These are phyloP conservation scores for Subacronicta megacephala DNA, from an alignment of 2,888 invertebrate genomes.

Conservation along the genomic window DNA sequence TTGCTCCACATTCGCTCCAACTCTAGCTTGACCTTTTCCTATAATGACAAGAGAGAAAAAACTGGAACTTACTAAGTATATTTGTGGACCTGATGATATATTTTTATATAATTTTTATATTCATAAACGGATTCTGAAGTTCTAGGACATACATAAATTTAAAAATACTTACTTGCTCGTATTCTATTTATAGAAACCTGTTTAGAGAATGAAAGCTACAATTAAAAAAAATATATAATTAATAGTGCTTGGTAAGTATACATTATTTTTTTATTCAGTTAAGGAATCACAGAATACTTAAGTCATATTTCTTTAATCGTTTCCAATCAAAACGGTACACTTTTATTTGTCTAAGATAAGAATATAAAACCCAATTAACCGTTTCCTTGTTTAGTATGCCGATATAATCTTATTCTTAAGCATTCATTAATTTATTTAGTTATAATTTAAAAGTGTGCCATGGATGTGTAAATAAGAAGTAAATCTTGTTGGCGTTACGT, in stretches of 20 bases:
- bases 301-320: too few relatives aligned
- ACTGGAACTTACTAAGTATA: conserved; percentile 38
- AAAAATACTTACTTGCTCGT: too few relatives aligned
- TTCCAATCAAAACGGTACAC: conserved; percentile 53
- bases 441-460: conserved; percentile 46
- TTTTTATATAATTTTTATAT: conserved; percentile 33
- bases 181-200: too few relatives aligned
- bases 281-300: too few relatives aligned
- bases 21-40: conserved; percentile 64
- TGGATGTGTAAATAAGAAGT: conserved; percentile 29
- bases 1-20: conserved; percentile 62
- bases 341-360: conserved; percentile 34
- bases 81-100: conserved; percentile 11
- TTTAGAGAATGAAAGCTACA: too few relatives aligned
- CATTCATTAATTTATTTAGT: conserved; percentile 22
- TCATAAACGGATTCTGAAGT: conserved; percentile 3
- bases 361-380: conserved; percentile 27
- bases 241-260: too few relatives aligned
- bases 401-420: conserved; percentile 37
- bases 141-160: too few relatives aligned
- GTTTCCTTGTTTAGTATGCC: conserved; percentile 32
- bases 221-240: too few relatives aligned
- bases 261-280: too few relatives aligned
- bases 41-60: conserved; percentile 51
- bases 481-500: too few relatives aligned